phyloP scores from a whole-genome alignment of 1,140 invertebrate species.

The Heliconius nattereri region DNA sequence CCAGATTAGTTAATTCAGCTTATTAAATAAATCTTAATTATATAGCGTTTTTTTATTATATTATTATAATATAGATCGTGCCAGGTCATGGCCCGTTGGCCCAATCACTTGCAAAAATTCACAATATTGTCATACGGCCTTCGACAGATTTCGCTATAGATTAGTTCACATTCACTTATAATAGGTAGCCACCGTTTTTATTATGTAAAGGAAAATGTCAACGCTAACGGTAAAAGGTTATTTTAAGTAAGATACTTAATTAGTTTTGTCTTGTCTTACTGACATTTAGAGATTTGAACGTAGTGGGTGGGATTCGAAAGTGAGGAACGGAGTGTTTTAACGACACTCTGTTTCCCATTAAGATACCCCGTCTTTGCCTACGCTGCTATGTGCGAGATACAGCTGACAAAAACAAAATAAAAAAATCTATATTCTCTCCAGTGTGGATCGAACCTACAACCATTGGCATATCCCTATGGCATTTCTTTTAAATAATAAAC shows the following conservation, averaged over 20 bases:
- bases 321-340: too few species aligned
- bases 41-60: neutral
- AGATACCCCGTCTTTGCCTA: too few species aligned
- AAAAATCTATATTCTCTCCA: too few species aligned
- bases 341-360: too few species aligned
- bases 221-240: neutral
- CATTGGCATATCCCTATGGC: too few species aligned
- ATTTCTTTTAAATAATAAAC: too few species aligned
- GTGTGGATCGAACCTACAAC: too few species aligned
- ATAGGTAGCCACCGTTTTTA: neutral
- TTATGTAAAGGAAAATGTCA: neutral
- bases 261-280: neutral
- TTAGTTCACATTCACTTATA: neutral
- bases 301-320: neutral
- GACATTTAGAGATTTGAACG: neutral
- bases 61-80: slow-evolving; percentile 1
- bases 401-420: too few species aligned
- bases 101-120: slow-evolving; percentile 18
- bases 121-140: slow-evolving; percentile 9
- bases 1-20: neutral
- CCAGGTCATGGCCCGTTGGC: slow-evolving; percentile 10
- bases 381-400: too few species aligned
- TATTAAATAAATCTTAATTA: neutral
- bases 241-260: neutral
- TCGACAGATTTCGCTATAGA: slow-evolving; percentile 18